Base-by-base conservation (phyloP, 2,888 invertebrate genomes). In the Dynastes hyllus region DNA sequence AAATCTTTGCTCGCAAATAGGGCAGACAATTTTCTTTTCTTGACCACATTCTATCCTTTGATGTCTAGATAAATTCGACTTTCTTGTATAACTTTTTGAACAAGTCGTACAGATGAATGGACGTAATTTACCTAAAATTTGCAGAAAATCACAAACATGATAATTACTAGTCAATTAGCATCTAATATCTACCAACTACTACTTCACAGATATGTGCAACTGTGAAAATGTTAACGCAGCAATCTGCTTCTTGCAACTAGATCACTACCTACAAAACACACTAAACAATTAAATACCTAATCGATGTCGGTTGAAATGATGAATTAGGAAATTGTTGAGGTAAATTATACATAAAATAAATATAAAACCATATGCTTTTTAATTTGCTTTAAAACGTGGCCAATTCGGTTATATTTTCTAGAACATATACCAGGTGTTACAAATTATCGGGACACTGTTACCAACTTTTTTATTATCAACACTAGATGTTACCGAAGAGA, bases 11-110 rank as follows among this genome's bases (percentile, higher is more conserved):
- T 76, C 76, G 61, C 83, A 83, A 6, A 80, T 50, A 2, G 76
- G 78, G 61, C 84, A 84, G 37, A 55, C 45, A 65, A 82, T 83
- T 32, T 80, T 78, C 16, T 82, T 83, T 53, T 82, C 81, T 78
- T 83, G 83, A 22, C 85, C 85, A 78, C 85, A 85, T 80, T 84
- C 84, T 61, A 82, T 81, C 45, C 79, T 81, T 61, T 83, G 65
- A 76, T 85, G 85, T n/a, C 83, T 81, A 13, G 67, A 75, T 27
- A 85, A 78, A 37, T 83, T 82, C 40, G 81, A 80, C 40, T 81
- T 84, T 51, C 82, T 83, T 22, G 81, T 81, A 65, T 85, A 85
- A 51, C 81, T 81, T 77, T 83, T 83, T 6, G 76, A 65, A 77
- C 85, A 85, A 45, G 55, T 78, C 53, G 81, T 71, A 69, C 81